Base-by-base conservation (phyloP, 2,113 vertebrate genomes). In the Hippocampus barbouri region DNA sequence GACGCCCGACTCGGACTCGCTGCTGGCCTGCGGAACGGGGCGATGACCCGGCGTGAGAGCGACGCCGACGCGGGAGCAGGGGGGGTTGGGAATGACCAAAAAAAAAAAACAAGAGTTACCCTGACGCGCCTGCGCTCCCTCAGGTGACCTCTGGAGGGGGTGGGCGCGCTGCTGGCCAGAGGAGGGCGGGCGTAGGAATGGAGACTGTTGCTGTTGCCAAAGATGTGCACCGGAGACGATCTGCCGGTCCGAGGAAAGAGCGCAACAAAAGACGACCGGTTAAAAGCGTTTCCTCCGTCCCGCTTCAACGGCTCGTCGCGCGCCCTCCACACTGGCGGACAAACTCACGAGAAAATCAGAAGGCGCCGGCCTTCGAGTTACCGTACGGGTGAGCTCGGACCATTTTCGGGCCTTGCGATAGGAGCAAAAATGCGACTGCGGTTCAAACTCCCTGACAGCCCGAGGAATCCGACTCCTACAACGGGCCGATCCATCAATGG, bases 171-270 rank as follows among this genome's bases (percentile, higher is more conserved):
- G 49, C 95, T 92, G 75, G 92, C 94, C 79, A 96, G 93, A 21
- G 97, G 97, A 76, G 97, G 97, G 67, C 97, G 96, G 73, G 97
- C 97, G 62, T 98, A 99, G 94, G 97, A 99, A 98, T 98, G 97
- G 97, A 98, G 98, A 97, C 97, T 99, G 92, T 96, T 98, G 89
- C 96, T 98, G 90, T 90, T 97, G 87, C 96, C 95, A 91, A 98
- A 95, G 87, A 99, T 96, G 89, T 96, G 96, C 84, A 99, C 95
- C 82, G 97, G 97, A 93, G 97, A 96, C 88, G 97, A 97, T 92
- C 97, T 98, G 85, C 16, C 10, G n/a, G 8, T 41, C 5, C 34
- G 83, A 81, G 27, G 27, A 83, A 69, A 61, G 40, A 51, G 3
- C 14, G 60, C 34, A 72, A 66, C 63, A 65, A 43, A 43, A 40